Base-by-base conservation (phyloP, 2,797 vertebrate species). In the Sebastes goodei region DNA sequence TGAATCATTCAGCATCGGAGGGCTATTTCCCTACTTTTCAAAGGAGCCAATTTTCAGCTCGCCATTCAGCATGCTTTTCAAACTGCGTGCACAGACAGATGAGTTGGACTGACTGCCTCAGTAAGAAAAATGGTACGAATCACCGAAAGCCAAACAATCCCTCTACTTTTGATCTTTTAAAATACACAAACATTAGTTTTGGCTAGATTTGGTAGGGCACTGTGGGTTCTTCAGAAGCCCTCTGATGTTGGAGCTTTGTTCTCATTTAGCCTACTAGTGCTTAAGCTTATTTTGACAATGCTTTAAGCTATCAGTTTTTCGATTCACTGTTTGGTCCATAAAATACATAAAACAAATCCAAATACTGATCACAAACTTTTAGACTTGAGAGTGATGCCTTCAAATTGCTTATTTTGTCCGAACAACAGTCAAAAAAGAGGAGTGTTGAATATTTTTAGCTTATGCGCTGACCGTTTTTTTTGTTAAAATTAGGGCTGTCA, bases 21-120 rank as follows among this genome's bases (percentile, higher is more conserved):
- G 35, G 52, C 68, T 20, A 3, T 65, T 82, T 71, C 17, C 32
- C 56, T 64, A 5, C 65, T 74, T 64, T 64, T 53, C 46, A 81
- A 46, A 62, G 74, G 27, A 38, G 55, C 33, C 9, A 49, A 66
- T 76, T 59, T 30, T 68, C 38, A 12, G 21, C 25, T 77, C 20
- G 12, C 10, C 17, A 25, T 59, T 56, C 68, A n/a, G 27, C 12
- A 10, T 7, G 49, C 42, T 78, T 2, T 12, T 60, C 23, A 1
- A 55, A 65, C 63, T 7, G 33, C 2, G 17, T n/a, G 25, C 53
- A 17, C 17, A 33, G 14, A 70, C 3, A 0, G 17, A 2, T 7
- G 20, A 10, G 30, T 71, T 10, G 29, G 4, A 76, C 25, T 55
- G 65, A 66, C 5, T 33, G 21, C 7, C 25, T 29, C 5, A 33